These are phyloP conservation scores for Anthopleura sola DNA, from an alignment of 64 coral and sea anemone species.

Conservation along the genomic window DNA sequence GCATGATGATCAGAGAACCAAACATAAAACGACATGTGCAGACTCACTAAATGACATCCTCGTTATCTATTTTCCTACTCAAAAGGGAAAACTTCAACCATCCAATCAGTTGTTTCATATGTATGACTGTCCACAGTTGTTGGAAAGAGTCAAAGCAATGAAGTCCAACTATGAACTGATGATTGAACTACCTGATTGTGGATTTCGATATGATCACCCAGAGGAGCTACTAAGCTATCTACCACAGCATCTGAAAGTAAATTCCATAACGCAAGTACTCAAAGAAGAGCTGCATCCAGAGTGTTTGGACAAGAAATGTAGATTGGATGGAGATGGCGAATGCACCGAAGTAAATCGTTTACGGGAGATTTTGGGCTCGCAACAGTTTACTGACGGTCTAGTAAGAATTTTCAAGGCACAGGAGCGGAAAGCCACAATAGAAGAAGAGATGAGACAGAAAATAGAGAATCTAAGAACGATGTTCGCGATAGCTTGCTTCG, in stretches of 20 bases:
- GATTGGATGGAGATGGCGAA: not conserved
- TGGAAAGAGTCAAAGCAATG: not conserved
- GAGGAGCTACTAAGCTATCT: slow-evolving; percentile 38
- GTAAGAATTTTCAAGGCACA: slow-evolving; percentile 64
- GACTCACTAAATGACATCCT: slow-evolving; percentile 36
- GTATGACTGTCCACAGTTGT: not conserved
- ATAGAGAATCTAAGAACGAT: not conserved
- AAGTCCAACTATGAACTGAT: not conserved
- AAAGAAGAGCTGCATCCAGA: slow-evolving; percentile 59
- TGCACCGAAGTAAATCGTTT: slow-evolving; percentile 45
- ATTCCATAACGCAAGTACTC: slow-evolving; percentile 26
- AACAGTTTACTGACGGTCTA: slow-evolving; percentile 54
- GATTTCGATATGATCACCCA: not conserved
- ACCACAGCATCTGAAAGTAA: slow-evolving; percentile 48
- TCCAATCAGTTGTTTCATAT: not conserved
- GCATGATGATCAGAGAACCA: not conserved
- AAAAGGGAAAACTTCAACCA: not conserved
- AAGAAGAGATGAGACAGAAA: not conserved
- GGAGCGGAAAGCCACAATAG: slow-evolving; percentile 16
- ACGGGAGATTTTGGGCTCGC: slow-evolving; percentile 37
- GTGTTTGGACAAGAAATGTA: slow-evolving; percentile 47
- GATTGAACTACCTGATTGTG: not conserved
- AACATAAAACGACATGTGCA: not conserved
- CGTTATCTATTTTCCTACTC: slow-evolving; percentile 31
- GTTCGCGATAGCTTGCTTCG: not conserved